A percentile compares a stretch with the other conserved stretches of the same genome.
Conservation (phyloP, 2,888 invertebrate species). For the Eristalis intricaria region DNA sequence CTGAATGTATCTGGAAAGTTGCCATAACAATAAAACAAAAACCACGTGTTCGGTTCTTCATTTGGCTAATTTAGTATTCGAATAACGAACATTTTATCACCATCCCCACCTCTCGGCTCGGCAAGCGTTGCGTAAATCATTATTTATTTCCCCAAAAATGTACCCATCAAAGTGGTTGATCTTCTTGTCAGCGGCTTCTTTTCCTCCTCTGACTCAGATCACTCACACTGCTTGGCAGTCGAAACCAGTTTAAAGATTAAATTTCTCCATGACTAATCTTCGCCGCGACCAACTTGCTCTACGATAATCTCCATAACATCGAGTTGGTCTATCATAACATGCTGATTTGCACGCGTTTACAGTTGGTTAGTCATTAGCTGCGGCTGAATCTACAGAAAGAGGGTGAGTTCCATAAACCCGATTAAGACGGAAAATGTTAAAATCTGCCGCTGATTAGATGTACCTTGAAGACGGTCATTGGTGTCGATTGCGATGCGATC, state of each 20-base stretch:
- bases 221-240: not conserved
- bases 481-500: not conserved
- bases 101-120: not conserved
- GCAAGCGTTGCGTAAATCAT: not conserved
- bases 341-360: not conserved
- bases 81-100: not conserved
- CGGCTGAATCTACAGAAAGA: not conserved
- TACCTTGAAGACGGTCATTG: not conserved
- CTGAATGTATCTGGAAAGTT: too few relatives aligned
- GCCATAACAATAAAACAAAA: not conserved
- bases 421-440: not conserved
- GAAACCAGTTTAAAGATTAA: not conserved
- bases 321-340: too few relatives aligned
- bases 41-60: not conserved
- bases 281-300: not conserved
- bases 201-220: not conserved
- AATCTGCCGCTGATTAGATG: not conserved
- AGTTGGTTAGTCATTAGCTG: not conserved
- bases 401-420: not conserved
- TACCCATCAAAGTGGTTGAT: not conserved
- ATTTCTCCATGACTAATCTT: not conserved
- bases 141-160: not conserved
- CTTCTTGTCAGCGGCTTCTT: not conserved
- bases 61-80: not conserved
- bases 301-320: not conserved